These are phyloP conservation scores for Sminthurides aquaticus DNA, from an alignment of 2,888 invertebrate genomes.

Conservation along the genomic window DNA sequence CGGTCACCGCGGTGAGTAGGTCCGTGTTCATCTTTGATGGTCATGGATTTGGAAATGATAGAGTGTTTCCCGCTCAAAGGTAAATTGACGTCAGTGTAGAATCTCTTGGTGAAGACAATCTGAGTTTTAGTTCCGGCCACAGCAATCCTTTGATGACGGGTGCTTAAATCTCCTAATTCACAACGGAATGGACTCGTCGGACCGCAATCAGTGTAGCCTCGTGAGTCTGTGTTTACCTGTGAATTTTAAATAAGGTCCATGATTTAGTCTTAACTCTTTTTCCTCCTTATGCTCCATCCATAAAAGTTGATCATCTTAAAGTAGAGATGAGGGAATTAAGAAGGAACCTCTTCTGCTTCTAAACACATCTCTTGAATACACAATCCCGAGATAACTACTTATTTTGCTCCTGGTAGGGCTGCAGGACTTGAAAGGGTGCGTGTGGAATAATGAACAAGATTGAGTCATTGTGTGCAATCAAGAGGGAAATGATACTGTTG, in stretches of 20 bases:
- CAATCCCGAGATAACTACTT: too few species aligned
- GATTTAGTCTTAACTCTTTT: too few species aligned
- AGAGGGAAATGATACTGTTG: background rate
- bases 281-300: too few species aligned
- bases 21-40: constrained; percentile 78
- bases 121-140: constrained; percentile 67
- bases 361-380: background rate
- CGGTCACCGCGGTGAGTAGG: constrained; percentile 81
- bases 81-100: constrained; percentile 71
- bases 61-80: constrained; percentile 67
- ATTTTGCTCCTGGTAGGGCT: too few species aligned
- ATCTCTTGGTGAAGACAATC: constrained; percentile 59
- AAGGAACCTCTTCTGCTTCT: background rate
- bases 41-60: constrained; percentile 72
- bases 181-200: constrained; percentile 47
- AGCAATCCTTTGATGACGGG: constrained; percentile 51
- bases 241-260: background rate
- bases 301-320: too few species aligned
- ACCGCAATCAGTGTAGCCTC: constrained; percentile 46
- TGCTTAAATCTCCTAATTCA: constrained; percentile 62
- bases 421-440: too few species aligned
- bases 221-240: constrained; percentile 42
- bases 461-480: background rate
- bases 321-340: too few species aligned
- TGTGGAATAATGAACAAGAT: too few species aligned